These are phyloP conservation scores for Pseudomyrmex flavicornis DNA, from an alignment of 1,140 invertebrate species.

Conservation along the genomic window DNA sequence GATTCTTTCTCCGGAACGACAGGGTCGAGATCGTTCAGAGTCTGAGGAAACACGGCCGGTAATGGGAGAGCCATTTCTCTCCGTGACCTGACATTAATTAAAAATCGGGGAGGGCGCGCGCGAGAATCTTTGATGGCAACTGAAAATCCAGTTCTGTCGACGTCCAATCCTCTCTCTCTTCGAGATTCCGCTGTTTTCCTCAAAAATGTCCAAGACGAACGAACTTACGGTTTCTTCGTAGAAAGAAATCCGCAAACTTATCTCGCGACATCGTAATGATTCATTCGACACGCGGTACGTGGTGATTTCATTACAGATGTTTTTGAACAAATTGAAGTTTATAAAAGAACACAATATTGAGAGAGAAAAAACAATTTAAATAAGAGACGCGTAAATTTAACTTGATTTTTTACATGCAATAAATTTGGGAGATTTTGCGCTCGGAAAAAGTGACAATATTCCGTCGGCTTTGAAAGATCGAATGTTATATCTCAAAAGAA, in stretches of 20 bases:
- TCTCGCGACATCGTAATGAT: neutral
- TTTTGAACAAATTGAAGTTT: neutral
- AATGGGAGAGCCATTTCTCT: slow-evolving; percentile 51
- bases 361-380: too few species aligned
- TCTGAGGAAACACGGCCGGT: slow-evolving; percentile 35
- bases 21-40: slow-evolving; percentile 51
- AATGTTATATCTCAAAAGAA: neutral
- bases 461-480: neutral
- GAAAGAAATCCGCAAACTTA: neutral
- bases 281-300: neutral
- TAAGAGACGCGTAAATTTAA: neutral
- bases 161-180: slow-evolving; percentile 6
- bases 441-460: neutral
- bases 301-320: neutral
- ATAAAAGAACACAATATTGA: neutral
- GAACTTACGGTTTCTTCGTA: neutral
- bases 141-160: slow-evolving; percentile 54
- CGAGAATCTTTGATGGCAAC: slow-evolving; percentile 37
- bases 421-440: neutral
- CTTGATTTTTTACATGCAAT: neutral
- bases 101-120: slow-evolving; percentile 48
- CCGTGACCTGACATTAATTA: slow-evolving; percentile 62
- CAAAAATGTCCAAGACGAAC: slow-evolving; percentile 4
- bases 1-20: slow-evolving; percentile 42
- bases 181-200: slow-evolving; percentile 4